Evolutionary conservation across 2,888 invertebrate species (phyloP).

Genomic region (Phoenoteleia sp.): DNA sequence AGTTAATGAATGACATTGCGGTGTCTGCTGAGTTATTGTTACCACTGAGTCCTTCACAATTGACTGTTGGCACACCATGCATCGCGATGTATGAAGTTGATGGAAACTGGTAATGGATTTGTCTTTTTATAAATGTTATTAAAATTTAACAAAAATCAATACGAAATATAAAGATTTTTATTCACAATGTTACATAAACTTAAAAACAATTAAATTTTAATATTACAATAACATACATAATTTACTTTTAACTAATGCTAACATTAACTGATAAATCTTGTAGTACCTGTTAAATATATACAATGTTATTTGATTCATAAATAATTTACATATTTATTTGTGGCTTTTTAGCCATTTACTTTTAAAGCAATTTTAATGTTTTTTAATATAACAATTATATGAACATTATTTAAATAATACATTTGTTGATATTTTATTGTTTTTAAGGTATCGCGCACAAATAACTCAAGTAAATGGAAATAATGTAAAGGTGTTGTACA

Average conservation of each 20-base stretch:
- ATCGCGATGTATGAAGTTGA: constrained; percentile 94
- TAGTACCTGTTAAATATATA: no score
- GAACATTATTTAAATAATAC: constrained; percentile 4
- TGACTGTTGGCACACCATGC: constrained; percentile 90
- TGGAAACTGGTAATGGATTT: constrained; percentile 90
- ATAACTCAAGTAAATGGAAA: constrained; percentile 89
- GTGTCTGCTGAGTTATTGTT: constrained; percentile 88
- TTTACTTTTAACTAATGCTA: background rate
- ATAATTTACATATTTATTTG: no score
- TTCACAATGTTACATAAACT: no score
- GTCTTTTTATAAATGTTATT: background rate
- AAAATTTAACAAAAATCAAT: background rate
- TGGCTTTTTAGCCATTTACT: no score
- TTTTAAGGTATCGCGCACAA: constrained; percentile 92
- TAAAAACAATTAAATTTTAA: no score
- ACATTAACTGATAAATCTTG: no score
- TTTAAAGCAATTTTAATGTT: no score
- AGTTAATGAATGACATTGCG: constrained; percentile 91
- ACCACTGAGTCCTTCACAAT: constrained; percentile 81
- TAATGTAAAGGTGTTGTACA: constrained; percentile 92
- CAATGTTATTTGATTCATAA: no score
- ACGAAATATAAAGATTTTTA: no score
- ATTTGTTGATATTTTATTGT: no score
- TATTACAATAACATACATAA: no score
- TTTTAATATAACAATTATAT: no score